A percentile compares a stretch with the other conserved stretches of the same genome.
phyloP scores from a whole-genome alignment of 2,797 vertebrate genomes.

The Sciaenops ocellatus region DNA sequence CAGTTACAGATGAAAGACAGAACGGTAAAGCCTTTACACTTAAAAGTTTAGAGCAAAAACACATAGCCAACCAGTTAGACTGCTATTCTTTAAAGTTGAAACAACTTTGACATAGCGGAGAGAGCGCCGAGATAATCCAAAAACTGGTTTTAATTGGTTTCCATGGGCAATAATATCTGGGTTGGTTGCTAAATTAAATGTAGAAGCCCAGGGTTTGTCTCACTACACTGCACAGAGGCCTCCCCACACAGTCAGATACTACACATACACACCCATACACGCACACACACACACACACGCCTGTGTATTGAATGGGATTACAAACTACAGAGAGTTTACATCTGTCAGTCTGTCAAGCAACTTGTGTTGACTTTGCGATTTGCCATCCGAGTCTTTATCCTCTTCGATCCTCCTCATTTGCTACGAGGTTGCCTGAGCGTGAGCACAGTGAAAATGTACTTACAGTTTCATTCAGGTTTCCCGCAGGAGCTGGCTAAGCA shows the following conservation, averaged over 20 bases:
- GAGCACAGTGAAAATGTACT: constrained; percentile 49
- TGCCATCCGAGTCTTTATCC: constrained; percentile 29
- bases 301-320: constrained; percentile 43
- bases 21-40: background rate
- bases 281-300: constrained; percentile 1
- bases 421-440: constrained; percentile 27
- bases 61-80: background rate
- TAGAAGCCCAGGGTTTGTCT: constrained; percentile 30
- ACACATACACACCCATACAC: constrained; percentile 12
- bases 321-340: constrained; percentile 56
- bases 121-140: constrained; percentile 24
- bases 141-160: constrained; percentile 67
- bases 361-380: constrained; percentile 55
- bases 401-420: constrained; percentile 34
- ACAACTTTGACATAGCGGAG: background rate
- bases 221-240: constrained; percentile 27
- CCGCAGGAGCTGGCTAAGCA: constrained; percentile 30
- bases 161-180: constrained; percentile 50
- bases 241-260: background rate
- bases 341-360: constrained; percentile 44
- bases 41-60: background rate
- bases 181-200: constrained; percentile 41
- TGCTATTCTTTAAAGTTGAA: background rate
- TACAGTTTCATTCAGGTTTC: constrained; percentile 56
- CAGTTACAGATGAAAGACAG: background rate